Evolutionary conservation across 2,888 invertebrate species (phyloP).

Genomic region (Phalera bucephala): DNA sequence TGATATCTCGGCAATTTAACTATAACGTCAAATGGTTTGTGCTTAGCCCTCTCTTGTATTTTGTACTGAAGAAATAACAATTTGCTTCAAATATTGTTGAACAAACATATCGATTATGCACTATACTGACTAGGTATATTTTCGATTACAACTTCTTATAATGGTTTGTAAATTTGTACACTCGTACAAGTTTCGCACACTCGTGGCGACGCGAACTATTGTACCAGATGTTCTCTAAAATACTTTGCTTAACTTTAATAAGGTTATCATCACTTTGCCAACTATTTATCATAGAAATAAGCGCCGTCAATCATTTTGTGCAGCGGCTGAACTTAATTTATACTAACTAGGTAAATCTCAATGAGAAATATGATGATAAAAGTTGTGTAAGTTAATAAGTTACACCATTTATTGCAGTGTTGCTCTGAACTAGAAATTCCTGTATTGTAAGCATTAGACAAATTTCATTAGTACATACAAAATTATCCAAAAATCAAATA

Average conservation of each 20-base stretch:
- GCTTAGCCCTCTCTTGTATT: no score
- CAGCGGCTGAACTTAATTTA: neutral
- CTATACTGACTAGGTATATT: conserved; percentile 13
- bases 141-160: conserved; percentile 35
- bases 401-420: no score
- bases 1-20: no score
- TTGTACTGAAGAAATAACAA: no score
- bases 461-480: no score
- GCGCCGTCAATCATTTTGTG: conserved; percentile 39
- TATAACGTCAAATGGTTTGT: no score
- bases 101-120: neutral
- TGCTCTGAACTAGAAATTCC: no score
- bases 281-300: conserved; percentile 51
- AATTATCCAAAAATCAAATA: no score
- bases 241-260: conserved; percentile 40
- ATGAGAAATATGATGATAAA: no score
- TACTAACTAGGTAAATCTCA: no score
- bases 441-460: no score
- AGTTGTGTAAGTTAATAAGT: no score
- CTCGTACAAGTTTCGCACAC: conserved; percentile 27
- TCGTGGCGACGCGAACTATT: conserved; percentile 14
- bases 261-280: conserved; percentile 30
- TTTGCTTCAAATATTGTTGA: neutral
- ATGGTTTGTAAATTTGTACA: conserved; percentile 24
- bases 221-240: conserved; percentile 30